phyloP scores from a whole-genome alignment of 2,113 vertebrate species.

The Apteryx owenii region DNA sequence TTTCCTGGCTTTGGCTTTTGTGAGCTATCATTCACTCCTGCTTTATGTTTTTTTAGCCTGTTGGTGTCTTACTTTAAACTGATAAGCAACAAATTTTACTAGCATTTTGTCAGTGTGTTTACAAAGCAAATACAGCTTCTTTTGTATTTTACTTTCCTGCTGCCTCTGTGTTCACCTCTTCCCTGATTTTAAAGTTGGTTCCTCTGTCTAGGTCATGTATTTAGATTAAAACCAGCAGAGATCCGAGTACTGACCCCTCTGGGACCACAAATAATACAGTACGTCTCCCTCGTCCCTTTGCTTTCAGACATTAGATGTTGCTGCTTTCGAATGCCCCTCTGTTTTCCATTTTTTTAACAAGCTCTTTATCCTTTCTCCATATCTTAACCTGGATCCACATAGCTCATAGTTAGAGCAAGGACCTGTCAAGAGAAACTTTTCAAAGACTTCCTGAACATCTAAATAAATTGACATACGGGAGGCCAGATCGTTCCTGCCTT shows the following conservation, averaged over 20 bases:
- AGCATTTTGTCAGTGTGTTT: background rate
- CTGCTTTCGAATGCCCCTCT: background rate
- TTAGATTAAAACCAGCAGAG: slow-evolving; percentile 67
- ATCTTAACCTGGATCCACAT: background rate
- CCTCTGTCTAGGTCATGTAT: slow-evolving; percentile 43
- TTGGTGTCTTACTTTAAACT: background rate
- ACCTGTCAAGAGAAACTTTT: background rate
- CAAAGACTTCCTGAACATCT: slow-evolving; percentile 33
- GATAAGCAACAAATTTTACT: background rate
- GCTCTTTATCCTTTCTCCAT: background rate
- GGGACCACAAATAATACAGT: background rate
- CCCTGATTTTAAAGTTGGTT: background rate
- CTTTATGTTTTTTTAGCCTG: background rate
- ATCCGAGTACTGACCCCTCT: background rate
- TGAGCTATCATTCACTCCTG: background rate
- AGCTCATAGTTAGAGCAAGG: background rate
- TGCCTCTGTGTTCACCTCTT: slow-evolving; percentile 18
- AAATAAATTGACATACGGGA: background rate
- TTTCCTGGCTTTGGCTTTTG: background rate
- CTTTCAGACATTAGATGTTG: background rate
- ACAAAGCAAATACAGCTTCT: slow-evolving; percentile 24
- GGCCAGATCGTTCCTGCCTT: background rate
- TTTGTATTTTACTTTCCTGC: background rate
- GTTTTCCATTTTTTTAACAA: slow-evolving; percentile 23
- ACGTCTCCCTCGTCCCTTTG: background rate